These are phyloP conservation scores for Turnix velox DNA, from an alignment of 2,113 vertebrate genomes.

Conservation along the genomic window DNA sequence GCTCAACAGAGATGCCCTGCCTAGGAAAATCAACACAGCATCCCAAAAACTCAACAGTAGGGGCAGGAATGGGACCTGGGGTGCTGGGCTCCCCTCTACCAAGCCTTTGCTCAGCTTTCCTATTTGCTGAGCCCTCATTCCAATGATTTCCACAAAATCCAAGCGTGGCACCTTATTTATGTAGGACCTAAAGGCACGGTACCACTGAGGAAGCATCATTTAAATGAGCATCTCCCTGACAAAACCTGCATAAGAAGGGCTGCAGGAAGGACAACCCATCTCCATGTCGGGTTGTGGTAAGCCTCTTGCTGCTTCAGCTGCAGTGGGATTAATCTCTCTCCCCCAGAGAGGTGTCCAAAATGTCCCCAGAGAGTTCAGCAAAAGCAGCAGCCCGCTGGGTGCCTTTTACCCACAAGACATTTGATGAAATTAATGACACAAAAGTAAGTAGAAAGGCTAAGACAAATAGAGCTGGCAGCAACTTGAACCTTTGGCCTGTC, in stretches of 20 bases:
- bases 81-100: neutral
- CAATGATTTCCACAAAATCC: neutral
- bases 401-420: conserved; percentile 50
- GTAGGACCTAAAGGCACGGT: neutral
- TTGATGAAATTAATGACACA: conserved; percentile 63
- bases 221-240: rapidly evolving
- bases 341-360: conserved; percentile 30
- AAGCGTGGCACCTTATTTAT: neutral
- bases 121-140: neutral
- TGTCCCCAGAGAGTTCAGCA: neutral
- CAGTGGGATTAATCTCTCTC: neutral
- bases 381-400: conserved; percentile 48
- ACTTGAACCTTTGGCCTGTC: conserved; percentile 63
- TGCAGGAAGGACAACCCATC: neutral
- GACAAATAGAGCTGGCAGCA: conserved; percentile 62
- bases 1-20: neutral
- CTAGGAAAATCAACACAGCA: neutral
- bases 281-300: neutral
- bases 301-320: neutral
- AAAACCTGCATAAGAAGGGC: neutral
- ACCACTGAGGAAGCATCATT: neutral
- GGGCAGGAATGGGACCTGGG: neutral
- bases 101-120: neutral
- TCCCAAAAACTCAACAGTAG: neutral
- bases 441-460: conserved; percentile 62